Conservation (phyloP, 2,888 invertebrate species). For the Eilema caniola region DNA sequence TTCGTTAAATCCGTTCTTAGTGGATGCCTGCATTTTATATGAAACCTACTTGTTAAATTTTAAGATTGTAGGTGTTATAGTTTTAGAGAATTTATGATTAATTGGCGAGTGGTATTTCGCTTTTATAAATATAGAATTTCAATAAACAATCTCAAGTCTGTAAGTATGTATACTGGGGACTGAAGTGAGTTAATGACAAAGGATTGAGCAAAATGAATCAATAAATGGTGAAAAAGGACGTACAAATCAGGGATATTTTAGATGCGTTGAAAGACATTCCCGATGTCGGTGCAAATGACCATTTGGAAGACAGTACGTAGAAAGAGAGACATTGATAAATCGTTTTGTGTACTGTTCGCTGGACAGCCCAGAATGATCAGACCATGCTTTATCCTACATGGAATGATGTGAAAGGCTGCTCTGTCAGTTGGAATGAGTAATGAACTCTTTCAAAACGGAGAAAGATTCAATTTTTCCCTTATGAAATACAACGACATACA, state of each 20-base stretch:
- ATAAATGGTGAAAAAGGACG: slow-evolving; percentile 27
- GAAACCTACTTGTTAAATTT: too few species aligned
- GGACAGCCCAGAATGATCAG: slow-evolving; percentile 49
- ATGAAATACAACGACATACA: background rate
- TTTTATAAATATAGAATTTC: too few species aligned
- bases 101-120: too few species aligned
- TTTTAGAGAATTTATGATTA: too few species aligned
- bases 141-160: slow-evolving; percentile 5
- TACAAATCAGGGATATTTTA: slow-evolving; percentile 56
- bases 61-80: too few species aligned
- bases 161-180: slow-evolving; percentile 16
- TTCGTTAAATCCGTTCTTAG: too few species aligned
- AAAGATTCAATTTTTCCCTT: slow-evolving; percentile 15
- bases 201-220: slow-evolving; percentile 35
- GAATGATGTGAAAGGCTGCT: slow-evolving; percentile 46
- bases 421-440: slow-evolving; percentile 46
- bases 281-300: slow-evolving; percentile 59
- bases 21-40: too few species aligned
- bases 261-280: slow-evolving; percentile 56
- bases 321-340: slow-evolving; percentile 63
- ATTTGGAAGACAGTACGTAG: slow-evolving; percentile 54
- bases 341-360: slow-evolving; percentile 38
- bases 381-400: slow-evolving; percentile 43
- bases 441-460: slow-evolving; percentile 43
- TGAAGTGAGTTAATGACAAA: slow-evolving; percentile 40